Evolutionary conservation across 2,113 vertebrate genomes (phyloP).

Genomic region (Cisticola juncidis): DNA sequence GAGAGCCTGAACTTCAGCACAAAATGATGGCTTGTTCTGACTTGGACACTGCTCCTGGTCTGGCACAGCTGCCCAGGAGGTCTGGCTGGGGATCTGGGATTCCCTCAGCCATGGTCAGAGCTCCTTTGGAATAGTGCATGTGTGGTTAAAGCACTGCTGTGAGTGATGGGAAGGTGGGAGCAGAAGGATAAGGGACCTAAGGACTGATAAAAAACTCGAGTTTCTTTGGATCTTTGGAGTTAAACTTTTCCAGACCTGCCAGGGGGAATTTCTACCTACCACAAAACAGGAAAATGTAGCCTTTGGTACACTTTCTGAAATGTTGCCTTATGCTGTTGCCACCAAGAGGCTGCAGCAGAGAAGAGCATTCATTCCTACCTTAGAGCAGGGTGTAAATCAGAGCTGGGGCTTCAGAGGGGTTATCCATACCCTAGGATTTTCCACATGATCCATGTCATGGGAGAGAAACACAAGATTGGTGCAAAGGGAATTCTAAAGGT

Average conservation of each 20-base stretch:
- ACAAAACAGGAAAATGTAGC: neutral
- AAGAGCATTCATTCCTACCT: neutral
- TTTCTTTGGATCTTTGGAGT: neutral
- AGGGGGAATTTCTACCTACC: neutral
- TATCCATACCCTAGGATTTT: neutral
- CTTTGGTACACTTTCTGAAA: neutral
- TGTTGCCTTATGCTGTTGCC: neutral
- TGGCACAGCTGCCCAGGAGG: neutral
- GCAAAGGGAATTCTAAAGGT: neutral
- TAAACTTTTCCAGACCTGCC: neutral
- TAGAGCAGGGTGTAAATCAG: neutral
- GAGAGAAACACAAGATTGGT: neutral
- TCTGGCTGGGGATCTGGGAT: neutral
- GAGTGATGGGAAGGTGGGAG: neutral
- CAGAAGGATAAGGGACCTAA: neutral
- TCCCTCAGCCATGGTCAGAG: neutral
- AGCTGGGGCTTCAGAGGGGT: neutral
- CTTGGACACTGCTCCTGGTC: neutral
- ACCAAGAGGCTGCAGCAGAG: neutral
- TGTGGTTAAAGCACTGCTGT: neutral
- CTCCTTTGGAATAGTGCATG: neutral
- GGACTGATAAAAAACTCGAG: neutral
- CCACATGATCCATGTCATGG: fast-evolving
- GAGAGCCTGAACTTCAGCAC: neutral
- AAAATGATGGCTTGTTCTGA: neutral